phyloP scores from a whole-genome alignment of 2,113 vertebrate species.

The Anarrhichthys ocellatus region DNA sequence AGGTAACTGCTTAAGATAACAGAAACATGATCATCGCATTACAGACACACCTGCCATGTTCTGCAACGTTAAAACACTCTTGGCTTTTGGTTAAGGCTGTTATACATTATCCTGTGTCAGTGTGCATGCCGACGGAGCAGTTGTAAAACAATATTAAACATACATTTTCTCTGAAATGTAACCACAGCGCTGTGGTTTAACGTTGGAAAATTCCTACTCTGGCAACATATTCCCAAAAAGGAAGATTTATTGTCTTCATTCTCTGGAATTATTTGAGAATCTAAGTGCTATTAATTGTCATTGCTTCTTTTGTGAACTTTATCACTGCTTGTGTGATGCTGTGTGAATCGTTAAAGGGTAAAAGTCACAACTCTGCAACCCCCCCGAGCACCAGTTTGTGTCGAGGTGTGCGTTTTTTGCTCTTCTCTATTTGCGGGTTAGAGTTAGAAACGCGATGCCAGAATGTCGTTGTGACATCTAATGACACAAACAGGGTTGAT shows the following conservation, averaged over 20 bases:
- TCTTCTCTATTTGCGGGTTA: conserved; percentile 25
- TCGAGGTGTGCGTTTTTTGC: neutral
- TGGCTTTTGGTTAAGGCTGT: neutral
- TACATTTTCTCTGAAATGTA: neutral
- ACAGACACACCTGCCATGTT: neutral
- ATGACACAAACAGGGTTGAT: neutral
- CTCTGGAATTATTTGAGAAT: neutral
- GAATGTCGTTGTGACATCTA: conserved; percentile 49
- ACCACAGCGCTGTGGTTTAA: neutral
- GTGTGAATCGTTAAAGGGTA: neutral
- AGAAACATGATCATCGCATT: conserved; percentile 43
- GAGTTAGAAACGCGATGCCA: conserved; percentile 42
- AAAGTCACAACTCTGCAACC: neutral
- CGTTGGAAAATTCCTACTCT: neutral
- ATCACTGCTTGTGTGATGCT: neutral
- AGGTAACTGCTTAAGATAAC: conserved; percentile 70
- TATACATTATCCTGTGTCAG: neutral
- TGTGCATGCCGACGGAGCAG: neutral
- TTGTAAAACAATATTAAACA: neutral
- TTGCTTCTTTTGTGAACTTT: neutral
- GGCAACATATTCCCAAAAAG: neutral
- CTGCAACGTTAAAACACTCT: neutral
- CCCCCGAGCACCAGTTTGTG: neutral
- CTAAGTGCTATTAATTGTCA: neutral
- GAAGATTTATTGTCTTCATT: neutral